Evolutionary conservation across 2,888 invertebrate genomes (phyloP).

Genomic region (Eupeodes latifasciatus): DNA sequence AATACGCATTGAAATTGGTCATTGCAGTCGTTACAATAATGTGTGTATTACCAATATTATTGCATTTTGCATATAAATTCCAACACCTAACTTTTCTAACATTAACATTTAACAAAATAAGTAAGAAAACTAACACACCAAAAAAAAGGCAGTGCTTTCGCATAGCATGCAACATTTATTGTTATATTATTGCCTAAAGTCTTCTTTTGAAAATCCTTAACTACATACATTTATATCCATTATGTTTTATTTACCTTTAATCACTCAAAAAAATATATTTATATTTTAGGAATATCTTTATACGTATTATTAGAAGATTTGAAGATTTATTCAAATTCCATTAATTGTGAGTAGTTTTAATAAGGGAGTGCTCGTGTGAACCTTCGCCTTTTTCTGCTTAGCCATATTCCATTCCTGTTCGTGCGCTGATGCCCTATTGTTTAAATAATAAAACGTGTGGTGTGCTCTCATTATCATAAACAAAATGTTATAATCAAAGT

Average conservation of each 20-base stretch:
- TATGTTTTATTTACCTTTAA: slow-evolving; percentile 6
- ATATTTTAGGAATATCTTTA: slow-evolving; percentile 83
- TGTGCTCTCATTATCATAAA: slow-evolving; percentile 22
- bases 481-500: not conserved
- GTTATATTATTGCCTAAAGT: slow-evolving; percentile 26
- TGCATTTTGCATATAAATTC: slow-evolving; percentile 12
- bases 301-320: slow-evolving; percentile 82
- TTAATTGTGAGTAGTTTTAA: slow-evolving; percentile 45
- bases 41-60: slow-evolving; percentile 61
- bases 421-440: slow-evolving; percentile 52
- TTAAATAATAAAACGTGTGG: slow-evolving; percentile 51
- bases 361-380: slow-evolving; percentile 23
- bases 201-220: slow-evolving; percentile 16
- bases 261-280: slow-evolving; percentile 20
- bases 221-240: not conserved
- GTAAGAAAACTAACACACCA: not conserved
- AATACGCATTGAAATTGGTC: slow-evolving; percentile 83
- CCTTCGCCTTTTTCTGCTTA: slow-evolving; percentile 62
- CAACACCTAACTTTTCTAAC: not conserved
- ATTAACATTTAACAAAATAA: not conserved
- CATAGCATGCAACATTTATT: slow-evolving; percentile 14
- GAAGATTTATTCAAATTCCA: slow-evolving; percentile 18
- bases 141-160: slow-evolving; percentile 40
- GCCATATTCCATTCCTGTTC: slow-evolving; percentile 39
- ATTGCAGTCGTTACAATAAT: slow-evolving; percentile 79